Percentiles rank a stretch among this genome's conserved stretches.
These are phyloP conservation scores for Sporophila hypoxantha DNA, from an alignment of 2,113 vertebrate species.

Conservation along the genomic window DNA sequence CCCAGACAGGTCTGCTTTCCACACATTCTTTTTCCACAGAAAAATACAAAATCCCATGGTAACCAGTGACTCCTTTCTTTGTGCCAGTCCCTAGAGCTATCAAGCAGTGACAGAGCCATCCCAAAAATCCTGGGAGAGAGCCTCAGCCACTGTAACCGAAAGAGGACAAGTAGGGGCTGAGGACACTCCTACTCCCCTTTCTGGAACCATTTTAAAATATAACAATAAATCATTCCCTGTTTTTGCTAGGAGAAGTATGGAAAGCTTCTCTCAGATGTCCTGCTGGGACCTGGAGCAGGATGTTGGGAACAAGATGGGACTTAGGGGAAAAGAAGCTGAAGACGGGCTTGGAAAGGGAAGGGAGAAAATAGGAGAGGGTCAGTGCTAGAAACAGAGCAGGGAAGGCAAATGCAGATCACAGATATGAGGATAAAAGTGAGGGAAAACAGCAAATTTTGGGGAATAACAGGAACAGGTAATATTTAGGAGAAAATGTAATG, in stretches of 20 bases:
- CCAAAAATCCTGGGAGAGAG: not conserved
- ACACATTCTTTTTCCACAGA: not conserved
- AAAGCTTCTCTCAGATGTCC: not conserved
- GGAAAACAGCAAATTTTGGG: not conserved
- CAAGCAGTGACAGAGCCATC: not conserved
- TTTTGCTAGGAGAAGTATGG: not conserved
- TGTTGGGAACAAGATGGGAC: not conserved
- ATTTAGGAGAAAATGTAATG: not conserved
- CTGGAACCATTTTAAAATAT: not conserved
- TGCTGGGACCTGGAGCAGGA: not conserved
- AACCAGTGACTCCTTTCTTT: not conserved
- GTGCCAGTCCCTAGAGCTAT: not conserved
- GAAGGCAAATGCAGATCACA: not conserved
- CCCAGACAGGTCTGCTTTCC: not conserved
- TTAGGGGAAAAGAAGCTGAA: not conserved
- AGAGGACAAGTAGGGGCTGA: not conserved
- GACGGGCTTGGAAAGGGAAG: not conserved
- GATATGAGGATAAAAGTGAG: not conserved
- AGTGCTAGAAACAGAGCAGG: not conserved
- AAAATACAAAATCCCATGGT: not conserved
- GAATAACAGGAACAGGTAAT: not conserved
- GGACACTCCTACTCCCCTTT: not conserved
- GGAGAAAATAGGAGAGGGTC: not conserved
- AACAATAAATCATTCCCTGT: not conserved
- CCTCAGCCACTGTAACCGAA: not conserved